Evolutionary conservation across 2,888 invertebrate genomes (phyloP).

Genomic region (Drosophila gaucha): DNA sequence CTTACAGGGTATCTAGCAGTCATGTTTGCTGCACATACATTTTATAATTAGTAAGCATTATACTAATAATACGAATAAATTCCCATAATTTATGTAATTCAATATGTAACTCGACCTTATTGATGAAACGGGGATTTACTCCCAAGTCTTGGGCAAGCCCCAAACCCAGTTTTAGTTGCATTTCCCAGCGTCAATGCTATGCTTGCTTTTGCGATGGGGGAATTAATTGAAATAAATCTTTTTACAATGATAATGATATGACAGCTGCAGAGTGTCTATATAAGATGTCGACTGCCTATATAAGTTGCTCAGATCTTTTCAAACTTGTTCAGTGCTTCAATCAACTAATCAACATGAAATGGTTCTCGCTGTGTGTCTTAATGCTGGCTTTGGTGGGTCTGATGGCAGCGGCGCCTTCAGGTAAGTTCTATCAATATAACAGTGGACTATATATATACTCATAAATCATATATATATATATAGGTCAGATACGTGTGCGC

Average conservation of each 20-base stretch:
- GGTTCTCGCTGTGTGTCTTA: constrained; percentile 27
- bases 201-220: constrained; percentile 8
- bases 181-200: constrained; percentile 7
- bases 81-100: not conserved
- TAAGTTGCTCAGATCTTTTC: constrained; percentile 12
- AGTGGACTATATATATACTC: not conserved
- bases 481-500: constrained; percentile 34
- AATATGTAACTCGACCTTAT: not conserved
- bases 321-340: constrained; percentile 16
- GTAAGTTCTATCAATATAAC: constrained; percentile 7
- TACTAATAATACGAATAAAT: not conserved
- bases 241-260: not conserved
- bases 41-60: too few relatives aligned
- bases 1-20: not conserved
- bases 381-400: constrained; percentile 30
- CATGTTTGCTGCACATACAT: too few relatives aligned
- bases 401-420: constrained; percentile 36
- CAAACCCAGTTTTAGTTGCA: constrained; percentile 3
- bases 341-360: constrained; percentile 31
- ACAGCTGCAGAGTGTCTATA: not conserved
- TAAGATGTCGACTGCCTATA: constrained; percentile 11
- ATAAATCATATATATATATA: not conserved
- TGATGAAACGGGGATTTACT: constrained; percentile 7
- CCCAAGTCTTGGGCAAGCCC: constrained; percentile 28
- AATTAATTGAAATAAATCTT: constrained; percentile 3